Evolutionary conservation across 1,140 invertebrate species (phyloP).

Genomic region (Trypoxylus dichotomus): DNA sequence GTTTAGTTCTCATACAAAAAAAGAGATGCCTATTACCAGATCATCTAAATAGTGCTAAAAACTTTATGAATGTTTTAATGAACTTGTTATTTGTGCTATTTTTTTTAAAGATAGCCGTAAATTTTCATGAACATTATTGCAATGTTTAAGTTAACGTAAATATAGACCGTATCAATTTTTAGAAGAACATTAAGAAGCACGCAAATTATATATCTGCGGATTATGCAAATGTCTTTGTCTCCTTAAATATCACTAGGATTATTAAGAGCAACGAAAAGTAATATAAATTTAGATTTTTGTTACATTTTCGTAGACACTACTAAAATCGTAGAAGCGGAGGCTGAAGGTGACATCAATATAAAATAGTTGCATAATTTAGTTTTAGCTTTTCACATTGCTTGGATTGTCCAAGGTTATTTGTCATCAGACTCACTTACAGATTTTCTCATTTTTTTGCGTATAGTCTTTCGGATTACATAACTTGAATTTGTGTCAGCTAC

Average conservation of each 20-base stretch:
- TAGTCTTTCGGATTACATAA: neutral
- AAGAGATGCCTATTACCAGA: no score
- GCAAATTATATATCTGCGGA: neutral
- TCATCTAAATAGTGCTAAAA: no score
- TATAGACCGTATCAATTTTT: no score
- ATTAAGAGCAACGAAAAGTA: constrained; percentile 9
- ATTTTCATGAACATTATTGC: no score
- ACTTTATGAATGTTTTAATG: no score
- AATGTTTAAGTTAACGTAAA: no score
- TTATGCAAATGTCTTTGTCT: neutral
- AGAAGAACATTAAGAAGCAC: no score
- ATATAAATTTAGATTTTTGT: neutral
- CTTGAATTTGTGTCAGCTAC: neutral
- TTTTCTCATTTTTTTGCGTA: neutral
- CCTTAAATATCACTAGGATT: neutral
- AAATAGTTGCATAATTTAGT: neutral
- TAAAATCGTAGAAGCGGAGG: neutral
- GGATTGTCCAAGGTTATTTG: neutral
- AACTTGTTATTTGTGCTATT: no score
- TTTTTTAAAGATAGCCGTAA: no score
- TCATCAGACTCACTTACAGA: neutral
- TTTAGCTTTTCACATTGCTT: neutral
- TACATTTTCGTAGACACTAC: neutral
- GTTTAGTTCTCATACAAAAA: no score
- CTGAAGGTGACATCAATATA: constrained; percentile 1